phyloP scores from a whole-genome alignment of 1,140 invertebrate genomes.

The Nephila pilipes region DNA sequence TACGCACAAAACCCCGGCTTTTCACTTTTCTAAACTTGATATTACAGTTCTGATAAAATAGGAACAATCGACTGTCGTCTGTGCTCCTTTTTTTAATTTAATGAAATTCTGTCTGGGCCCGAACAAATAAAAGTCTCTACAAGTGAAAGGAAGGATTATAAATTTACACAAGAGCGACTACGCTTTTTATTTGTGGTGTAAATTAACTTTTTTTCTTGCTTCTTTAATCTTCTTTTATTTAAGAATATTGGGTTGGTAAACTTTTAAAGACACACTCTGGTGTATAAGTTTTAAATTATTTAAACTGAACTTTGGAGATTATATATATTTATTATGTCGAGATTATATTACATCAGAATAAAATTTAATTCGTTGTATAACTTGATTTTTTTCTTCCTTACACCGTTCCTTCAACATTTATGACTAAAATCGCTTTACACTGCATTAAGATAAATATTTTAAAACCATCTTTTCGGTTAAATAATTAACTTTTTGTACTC shows the following conservation, averaged over 20 bases:
- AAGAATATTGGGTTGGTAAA: not conserved
- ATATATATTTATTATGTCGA: too few species aligned
- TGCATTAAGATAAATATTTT: too few species aligned
- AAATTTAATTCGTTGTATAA: too few species aligned
- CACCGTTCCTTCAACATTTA: too few species aligned
- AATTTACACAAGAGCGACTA: slow-evolving; percentile 28
- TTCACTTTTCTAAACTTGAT: slow-evolving; percentile 48
- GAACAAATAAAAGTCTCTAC: slow-evolving; percentile 13
- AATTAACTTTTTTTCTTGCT: not conserved
- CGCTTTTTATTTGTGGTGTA: not conserved
- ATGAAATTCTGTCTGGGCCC: slow-evolving; percentile 15
- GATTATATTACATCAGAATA: too few species aligned
- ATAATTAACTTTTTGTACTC: too few species aligned
- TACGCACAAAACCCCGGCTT: slow-evolving; percentile 30
- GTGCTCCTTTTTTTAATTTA: not conserved
- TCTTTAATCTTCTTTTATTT: not conserved
- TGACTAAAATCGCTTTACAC: too few species aligned
- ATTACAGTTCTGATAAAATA: slow-evolving; percentile 23
- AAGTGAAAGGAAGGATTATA: slow-evolving; percentile 20
- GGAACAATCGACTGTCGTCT: not conserved
- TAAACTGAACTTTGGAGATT: too few species aligned
- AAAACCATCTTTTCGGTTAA: too few species aligned
- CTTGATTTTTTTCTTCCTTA: too few species aligned
- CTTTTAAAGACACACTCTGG: too few species aligned
- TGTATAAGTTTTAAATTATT: too few species aligned